Base-by-base conservation (phyloP, 2,888 invertebrate genomes). In the Cybosia mesomella region DNA sequence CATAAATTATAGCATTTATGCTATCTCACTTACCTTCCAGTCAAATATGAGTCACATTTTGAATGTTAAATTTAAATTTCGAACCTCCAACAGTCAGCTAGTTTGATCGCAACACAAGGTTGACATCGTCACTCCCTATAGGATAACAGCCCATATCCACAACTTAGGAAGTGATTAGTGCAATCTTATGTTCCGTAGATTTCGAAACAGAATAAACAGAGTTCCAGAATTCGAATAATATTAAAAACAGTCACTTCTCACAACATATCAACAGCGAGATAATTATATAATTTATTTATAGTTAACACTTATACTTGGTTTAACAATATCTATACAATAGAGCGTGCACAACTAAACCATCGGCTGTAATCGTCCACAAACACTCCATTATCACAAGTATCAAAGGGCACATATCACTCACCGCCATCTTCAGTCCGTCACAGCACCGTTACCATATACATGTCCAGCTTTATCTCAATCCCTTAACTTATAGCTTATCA, bases 221-320 rank as follows among this genome's bases (percentile, higher is more conserved):
- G 83, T 78, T 85, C 85, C 85, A 84, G 86, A 87, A 85, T 89
- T 88, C 82, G 84, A 90, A 94, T 94, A 93, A 94, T 91, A 94
- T 93, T 93, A 94, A 93, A 93, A 94, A 94, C 91, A 91, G 87
- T 83, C 85, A 87, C 86, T 85, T 75, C 78, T 80, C 81, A 79
- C 82, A 85, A 87, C 85, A 87, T 85, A 86, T 87, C 87, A 91
- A 91, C 88, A 81, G 89, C 84, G 83, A 85, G 86, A 89, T 86
- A 89, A 90, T 90, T 89, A 72, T 80, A 80, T 80, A 79, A 75
- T 80, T 71, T 90, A 90, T 91, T 89, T 91, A 91, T 89, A 88
- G 89, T 89, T 91, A 93, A 94, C 93, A 93, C 91, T 92, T 93
- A 93, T 68, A 82, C 55, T 73, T 74, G 79, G 79, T 80, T 89